These are phyloP conservation scores for Icerya purchasi DNA, from an alignment of 2,888 invertebrate genomes.

Conservation along the genomic window DNA sequence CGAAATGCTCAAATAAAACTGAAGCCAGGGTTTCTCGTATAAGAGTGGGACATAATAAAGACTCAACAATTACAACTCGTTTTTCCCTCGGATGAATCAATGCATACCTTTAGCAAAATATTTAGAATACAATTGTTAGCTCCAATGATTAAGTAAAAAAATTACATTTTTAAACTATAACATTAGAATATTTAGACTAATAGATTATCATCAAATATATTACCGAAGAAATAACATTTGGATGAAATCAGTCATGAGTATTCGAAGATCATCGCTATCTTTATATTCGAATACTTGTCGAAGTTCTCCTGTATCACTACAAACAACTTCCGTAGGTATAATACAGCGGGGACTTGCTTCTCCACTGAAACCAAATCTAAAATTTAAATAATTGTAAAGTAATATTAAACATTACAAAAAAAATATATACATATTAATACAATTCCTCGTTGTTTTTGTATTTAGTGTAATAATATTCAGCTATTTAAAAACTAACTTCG, in stretches of 20 bases:
- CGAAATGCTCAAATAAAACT: slow-evolving; percentile 79
- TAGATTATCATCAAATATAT: slow-evolving; percentile 13
- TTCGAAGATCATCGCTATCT: slow-evolving; percentile 48
- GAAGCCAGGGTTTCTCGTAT: slow-evolving; percentile 74
- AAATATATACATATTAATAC: too few relatives aligned
- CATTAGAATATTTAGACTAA: neutral
- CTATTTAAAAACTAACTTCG: slow-evolving; percentile 45
- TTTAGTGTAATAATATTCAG: too few relatives aligned
- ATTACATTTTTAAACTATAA: neutral
- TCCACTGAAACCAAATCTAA: slow-evolving; percentile 75
- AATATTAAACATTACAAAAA: too few relatives aligned
- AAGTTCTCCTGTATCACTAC: slow-evolving; percentile 35
- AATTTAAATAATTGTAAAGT: too few relatives aligned
- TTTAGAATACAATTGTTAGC: neutral
- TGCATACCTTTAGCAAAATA: slow-evolving; percentile 40
- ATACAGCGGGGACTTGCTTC: slow-evolving; percentile 76
- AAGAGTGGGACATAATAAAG: slow-evolving; percentile 54
- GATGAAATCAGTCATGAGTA: slow-evolving; percentile 68
- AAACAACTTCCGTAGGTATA: slow-evolving; percentile 52
- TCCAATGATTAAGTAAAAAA: neutral
- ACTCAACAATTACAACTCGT: slow-evolving; percentile 78
- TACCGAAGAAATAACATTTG: slow-evolving; percentile 75
- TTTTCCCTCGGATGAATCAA: slow-evolving; percentile 83
- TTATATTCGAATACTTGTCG: slow-evolving; percentile 42
- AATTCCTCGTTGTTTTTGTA: too few relatives aligned